phyloP scores from a whole-genome alignment of 2,888 invertebrate genomes.

The Ornithoptera alexandrae region DNA sequence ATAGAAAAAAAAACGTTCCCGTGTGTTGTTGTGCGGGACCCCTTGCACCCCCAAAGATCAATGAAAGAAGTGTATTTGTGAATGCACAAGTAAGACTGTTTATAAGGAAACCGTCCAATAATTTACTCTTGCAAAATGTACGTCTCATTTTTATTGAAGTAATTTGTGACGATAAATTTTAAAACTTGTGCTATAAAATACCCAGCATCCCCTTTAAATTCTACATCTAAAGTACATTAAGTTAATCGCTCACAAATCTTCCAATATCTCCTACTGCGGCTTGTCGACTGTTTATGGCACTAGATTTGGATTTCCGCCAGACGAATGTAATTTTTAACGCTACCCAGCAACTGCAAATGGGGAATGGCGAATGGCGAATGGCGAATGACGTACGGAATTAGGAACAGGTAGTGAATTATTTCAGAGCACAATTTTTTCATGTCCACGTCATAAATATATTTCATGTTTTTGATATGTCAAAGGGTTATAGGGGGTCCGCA shows the following conservation, averaged over 20 bases:
- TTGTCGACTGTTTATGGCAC: conserved; percentile 24
- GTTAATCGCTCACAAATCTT: conserved; percentile 27
- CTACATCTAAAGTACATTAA: conserved; percentile 26
- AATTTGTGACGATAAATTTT: conserved; percentile 19
- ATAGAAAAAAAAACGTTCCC: too few species aligned
- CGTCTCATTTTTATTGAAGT: conserved; percentile 7
- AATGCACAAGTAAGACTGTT: too few species aligned
- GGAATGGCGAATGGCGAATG: neutral
- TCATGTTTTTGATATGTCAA: too few species aligned
- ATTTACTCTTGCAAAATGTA: too few species aligned
- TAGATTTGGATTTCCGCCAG: conserved; percentile 34
- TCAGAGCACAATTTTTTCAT: too few species aligned
- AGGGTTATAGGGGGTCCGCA: too few species aligned
- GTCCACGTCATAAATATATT: too few species aligned
- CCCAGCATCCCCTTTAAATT: conserved; percentile 16
- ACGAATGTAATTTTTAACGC: conserved; percentile 26
- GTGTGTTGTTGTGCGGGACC: too few species aligned
- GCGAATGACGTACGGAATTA: neutral
- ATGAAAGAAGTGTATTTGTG: too few species aligned
- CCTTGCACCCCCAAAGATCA: too few species aligned
- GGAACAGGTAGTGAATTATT: neutral
- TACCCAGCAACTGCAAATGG: neutral
- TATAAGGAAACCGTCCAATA: too few species aligned
- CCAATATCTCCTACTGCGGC: conserved; percentile 19
- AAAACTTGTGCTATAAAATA: conserved; percentile 19